Conservation (phyloP, 2,888 invertebrate species). For the Masnerella sp. region DNA sequence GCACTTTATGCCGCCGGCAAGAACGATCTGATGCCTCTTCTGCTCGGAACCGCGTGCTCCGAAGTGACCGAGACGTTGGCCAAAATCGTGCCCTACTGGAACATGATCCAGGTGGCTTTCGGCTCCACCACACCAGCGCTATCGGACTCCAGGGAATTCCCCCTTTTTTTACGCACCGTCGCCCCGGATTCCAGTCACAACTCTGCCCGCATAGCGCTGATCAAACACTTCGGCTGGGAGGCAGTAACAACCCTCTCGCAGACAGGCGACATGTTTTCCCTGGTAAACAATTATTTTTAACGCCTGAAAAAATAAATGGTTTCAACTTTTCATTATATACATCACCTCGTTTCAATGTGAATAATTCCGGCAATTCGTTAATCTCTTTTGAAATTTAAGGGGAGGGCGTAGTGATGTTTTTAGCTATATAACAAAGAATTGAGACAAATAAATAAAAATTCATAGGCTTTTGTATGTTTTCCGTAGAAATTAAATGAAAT, state of each 20-base stretch:
- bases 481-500: too few species aligned
- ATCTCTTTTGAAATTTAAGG: too few species aligned
- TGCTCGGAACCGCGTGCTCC: conserved; percentile 93
- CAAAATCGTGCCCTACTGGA: conserved; percentile 95
- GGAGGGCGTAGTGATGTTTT: too few species aligned
- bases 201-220: conserved; percentile 89
- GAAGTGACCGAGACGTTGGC: conserved; percentile 95
- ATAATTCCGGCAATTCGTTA: too few species aligned
- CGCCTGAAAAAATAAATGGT: too few species aligned
- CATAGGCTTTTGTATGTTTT: too few species aligned
- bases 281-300: too few species aligned
- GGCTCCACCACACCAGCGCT: conserved; percentile 93
- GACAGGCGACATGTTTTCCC: conserved; percentile 89
- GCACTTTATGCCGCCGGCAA: conserved; percentile 90
- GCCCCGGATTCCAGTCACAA: conserved; percentile 95
- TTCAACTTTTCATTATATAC: too few species aligned
- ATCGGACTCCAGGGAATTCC: conserved; percentile 92
- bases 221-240: conserved; percentile 89
- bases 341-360: too few species aligned
- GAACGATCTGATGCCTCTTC: conserved; percentile 85
- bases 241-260: conserved; percentile 93
- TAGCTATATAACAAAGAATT: too few species aligned
- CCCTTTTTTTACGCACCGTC: conserved; percentile 92
- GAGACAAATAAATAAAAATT: too few species aligned
- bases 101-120: conserved; percentile 94